Evolutionary conservation across 37 sponge, comb jelly and placozoan species (phyloP).

Genomic region (Oopsacas minuta): DNA sequence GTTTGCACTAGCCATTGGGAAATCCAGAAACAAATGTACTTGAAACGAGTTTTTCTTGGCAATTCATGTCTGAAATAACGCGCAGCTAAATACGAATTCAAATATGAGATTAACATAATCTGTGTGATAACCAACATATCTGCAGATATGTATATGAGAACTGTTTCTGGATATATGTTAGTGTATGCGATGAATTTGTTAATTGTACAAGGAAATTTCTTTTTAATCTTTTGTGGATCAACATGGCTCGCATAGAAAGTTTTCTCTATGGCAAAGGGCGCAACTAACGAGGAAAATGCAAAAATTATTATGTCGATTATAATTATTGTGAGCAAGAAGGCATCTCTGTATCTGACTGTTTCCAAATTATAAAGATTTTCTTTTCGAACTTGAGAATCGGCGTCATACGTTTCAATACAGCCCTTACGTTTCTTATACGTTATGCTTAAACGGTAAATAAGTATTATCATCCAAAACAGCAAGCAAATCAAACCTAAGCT

Average conservation of each 20-base stretch:
- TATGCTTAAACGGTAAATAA: not conserved
- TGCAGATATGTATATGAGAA: not conserved
- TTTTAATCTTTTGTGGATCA: not conserved
- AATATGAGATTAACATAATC: not conserved
- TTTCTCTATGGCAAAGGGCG: not conserved
- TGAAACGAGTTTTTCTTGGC: not conserved
- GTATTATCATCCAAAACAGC: not conserved
- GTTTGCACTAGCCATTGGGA: not conserved
- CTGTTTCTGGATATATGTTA: not conserved
- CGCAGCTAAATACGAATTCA: not conserved
- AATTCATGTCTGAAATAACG: not conserved
- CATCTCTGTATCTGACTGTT: not conserved
- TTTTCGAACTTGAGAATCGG: not conserved
- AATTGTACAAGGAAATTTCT: not conserved
- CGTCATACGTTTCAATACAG: not conserved
- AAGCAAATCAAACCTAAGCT: not conserved
- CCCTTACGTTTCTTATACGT: not conserved
- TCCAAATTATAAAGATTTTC: not conserved
- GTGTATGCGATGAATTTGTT: not conserved
- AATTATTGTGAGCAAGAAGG: not conserved
- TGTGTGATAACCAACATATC: not conserved
- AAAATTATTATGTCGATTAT: not conserved
- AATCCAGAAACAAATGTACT: not conserved
- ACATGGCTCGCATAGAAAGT: not conserved
- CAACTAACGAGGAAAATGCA: not conserved